Evolutionary conservation across 2,797 vertebrate genomes (phyloP).

Genomic region (Ibycter americanus): DNA sequence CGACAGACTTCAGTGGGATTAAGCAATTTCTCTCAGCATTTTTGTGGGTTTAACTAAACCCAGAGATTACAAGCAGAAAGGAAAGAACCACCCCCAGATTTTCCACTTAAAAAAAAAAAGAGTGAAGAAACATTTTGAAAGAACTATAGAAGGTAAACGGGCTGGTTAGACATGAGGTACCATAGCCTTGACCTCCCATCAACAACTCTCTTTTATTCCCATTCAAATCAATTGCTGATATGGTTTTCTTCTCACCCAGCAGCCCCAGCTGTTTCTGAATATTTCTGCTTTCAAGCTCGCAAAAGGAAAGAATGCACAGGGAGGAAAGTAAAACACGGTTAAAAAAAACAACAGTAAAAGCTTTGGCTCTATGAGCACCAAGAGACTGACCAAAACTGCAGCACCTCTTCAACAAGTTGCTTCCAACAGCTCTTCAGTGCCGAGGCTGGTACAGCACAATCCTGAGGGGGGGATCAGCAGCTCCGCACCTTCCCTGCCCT

Average conservation of each 20-base stretch:
- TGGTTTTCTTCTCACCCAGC: background rate
- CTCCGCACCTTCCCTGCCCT: background rate
- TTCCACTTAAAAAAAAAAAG: background rate
- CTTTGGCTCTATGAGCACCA: background rate
- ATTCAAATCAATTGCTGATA: background rate
- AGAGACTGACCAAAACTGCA: background rate
- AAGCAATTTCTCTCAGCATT: constrained; percentile 63
- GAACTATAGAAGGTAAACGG: constrained; percentile 18
- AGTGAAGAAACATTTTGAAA: background rate
- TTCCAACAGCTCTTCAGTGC: background rate
- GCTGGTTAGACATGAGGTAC: background rate
- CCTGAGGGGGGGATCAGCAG: background rate
- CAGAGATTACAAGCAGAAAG: constrained; percentile 53
- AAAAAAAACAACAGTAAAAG: background rate
- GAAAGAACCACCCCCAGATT: constrained; percentile 65
- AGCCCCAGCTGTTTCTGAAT: background rate
- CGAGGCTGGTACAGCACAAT: background rate
- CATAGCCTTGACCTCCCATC: background rate
- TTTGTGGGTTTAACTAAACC: constrained; percentile 65
- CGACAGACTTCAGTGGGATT: constrained; percentile 43
- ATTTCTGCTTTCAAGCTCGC: background rate
- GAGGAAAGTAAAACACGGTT: background rate
- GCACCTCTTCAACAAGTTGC: background rate
- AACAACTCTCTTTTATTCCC: background rate
- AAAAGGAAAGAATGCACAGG: background rate